Evolutionary conservation across 2,113 vertebrate species (phyloP).

Genomic region (Echinops telfairi): DNA sequence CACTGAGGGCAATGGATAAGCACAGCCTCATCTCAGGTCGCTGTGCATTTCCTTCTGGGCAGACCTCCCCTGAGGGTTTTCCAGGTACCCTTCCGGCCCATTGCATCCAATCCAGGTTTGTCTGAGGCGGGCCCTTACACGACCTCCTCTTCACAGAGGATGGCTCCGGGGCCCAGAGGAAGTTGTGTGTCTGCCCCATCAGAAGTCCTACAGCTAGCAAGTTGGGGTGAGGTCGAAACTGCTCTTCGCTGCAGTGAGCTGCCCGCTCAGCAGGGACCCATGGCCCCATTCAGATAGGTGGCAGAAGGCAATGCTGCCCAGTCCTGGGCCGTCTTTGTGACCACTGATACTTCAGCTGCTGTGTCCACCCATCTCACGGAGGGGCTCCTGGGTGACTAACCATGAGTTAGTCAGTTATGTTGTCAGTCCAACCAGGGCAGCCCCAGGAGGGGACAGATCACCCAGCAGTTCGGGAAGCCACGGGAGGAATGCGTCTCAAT

Average conservation of each 20-base stretch:
- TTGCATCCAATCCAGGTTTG: background rate
- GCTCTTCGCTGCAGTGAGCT: background rate
- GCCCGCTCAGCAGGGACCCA: background rate
- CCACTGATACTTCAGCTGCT: background rate
- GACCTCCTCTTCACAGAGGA: background rate
- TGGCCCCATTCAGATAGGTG: background rate
- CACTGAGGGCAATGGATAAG: fast-evolving
- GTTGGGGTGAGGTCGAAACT: background rate
- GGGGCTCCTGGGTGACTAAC: background rate
- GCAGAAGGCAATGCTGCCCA: background rate
- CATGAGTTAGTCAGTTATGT: background rate
- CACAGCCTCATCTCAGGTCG: fast-evolving
- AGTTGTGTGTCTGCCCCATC: background rate
- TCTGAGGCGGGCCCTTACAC: background rate
- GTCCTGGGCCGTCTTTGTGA: background rate
- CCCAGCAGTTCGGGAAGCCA: background rate
- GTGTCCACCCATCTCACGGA: background rate
- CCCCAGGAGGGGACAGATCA: fast-evolving
- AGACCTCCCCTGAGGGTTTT: background rate
- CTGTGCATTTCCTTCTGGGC: background rate
- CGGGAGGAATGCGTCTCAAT: background rate
- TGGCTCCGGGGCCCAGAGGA: background rate
- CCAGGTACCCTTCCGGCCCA: fast-evolving
- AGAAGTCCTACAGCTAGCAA: no score
- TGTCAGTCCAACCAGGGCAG: background rate